phyloP scores from a whole-genome alignment of 2,113 vertebrate species.

The Semicossyphus pulcher region DNA sequence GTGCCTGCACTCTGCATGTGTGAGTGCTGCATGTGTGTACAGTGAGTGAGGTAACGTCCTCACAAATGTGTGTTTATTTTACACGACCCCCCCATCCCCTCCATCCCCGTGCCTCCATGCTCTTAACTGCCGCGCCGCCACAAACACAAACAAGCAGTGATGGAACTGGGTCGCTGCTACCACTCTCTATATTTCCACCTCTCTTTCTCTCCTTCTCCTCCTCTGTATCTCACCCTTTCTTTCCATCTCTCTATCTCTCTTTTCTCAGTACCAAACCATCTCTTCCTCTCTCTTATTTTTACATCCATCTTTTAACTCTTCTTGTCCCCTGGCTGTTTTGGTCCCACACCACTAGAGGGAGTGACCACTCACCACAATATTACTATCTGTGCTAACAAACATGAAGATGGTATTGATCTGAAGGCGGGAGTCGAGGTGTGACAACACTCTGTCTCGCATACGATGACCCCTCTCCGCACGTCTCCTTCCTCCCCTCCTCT shows the following conservation, averaged over 20 bases:
- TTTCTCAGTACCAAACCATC: neutral
- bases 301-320: neutral
- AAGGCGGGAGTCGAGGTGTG: conserved; percentile 47
- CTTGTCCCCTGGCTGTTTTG: neutral
- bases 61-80: conserved; percentile 58
- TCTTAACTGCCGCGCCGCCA: conserved; percentile 66
- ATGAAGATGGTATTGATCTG: conserved; percentile 71
- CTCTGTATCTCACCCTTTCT: conserved; percentile 6
- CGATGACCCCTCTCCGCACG: conserved; percentile 44
- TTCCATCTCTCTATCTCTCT: conserved; percentile 17
- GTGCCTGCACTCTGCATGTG: conserved; percentile 12
- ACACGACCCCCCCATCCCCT: conserved; percentile 29
- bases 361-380: conserved; percentile 50
- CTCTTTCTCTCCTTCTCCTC: conserved; percentile 34
- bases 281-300: conserved; percentile 14
- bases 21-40: conserved; percentile 10
- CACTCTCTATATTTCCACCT: conserved; percentile 56
- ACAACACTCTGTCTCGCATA: conserved; percentile 57
- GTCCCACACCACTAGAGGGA: conserved; percentile 68
- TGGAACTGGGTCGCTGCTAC: conserved; percentile 80
- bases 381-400: conserved; percentile 41
- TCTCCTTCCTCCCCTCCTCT: conserved; percentile 27
- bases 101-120: conserved; percentile 45
- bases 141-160: conserved; percentile 80
- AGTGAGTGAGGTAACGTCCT: conserved; percentile 26